A percentile compares a stretch with the other conserved stretches of the same genome.
These are phyloP conservation scores for Helarctos malayanus DNA, from an alignment of 2,797 vertebrate genomes.

Conservation along the genomic window DNA sequence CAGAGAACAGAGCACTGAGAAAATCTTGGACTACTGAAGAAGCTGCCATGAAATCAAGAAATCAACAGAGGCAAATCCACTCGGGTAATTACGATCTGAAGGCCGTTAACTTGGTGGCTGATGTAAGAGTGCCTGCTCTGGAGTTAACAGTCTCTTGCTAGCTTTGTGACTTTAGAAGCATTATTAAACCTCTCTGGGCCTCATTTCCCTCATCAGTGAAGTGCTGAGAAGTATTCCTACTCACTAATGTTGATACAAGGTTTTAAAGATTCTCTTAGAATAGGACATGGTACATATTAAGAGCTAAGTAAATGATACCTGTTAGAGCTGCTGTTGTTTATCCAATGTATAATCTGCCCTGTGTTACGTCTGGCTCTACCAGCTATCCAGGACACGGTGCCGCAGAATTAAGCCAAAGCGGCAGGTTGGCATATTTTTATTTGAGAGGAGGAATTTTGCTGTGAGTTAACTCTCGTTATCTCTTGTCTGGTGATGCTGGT, in stretches of 20 bases:
- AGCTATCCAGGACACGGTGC: neutral
- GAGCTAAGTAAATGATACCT: neutral
- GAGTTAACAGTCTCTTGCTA: neutral
- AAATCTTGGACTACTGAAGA: neutral
- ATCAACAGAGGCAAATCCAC: neutral
- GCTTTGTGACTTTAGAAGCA: neutral
- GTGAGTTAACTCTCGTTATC: neutral
- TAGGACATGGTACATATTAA: neutral
- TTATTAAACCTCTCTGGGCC: neutral
- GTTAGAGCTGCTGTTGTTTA: neutral
- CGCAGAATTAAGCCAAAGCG: neutral
- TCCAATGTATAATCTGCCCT: neutral
- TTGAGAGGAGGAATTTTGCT: neutral
- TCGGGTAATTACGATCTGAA: neutral
- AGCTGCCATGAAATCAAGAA: neutral
- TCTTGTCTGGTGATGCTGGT: neutral
- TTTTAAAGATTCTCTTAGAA: neutral
- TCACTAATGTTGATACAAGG: rapidly evolving
- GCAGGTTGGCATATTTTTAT: neutral
- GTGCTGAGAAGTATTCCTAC: neutral
- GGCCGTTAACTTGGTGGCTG: neutral
- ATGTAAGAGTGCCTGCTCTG: neutral
- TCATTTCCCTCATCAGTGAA: neutral
- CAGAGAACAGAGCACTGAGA: neutral
- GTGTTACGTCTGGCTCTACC: neutral